These are phyloP conservation scores for Montifringilla adamsi DNA, from an alignment of 2,113 vertebrate species.

Conservation along the genomic window DNA sequence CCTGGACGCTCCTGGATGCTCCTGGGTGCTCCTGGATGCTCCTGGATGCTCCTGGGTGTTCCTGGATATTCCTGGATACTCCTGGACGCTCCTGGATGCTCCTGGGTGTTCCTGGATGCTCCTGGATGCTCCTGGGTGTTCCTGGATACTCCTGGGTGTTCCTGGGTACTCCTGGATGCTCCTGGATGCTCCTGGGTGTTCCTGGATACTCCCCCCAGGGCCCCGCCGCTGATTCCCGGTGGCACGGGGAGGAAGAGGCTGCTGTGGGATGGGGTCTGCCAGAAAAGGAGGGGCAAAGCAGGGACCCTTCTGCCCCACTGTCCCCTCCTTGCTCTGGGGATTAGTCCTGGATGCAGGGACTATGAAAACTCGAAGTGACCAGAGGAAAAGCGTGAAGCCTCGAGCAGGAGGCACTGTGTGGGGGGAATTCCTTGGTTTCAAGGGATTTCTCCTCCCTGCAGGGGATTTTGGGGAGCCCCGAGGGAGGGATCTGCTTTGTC, in stretches of 20 bases:
- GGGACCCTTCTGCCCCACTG: background rate
- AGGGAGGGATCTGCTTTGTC: accelerated
- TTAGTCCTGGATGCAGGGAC: background rate
- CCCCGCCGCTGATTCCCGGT: background rate
- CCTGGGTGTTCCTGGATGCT: too few species aligned
- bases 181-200: background rate
- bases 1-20: too few species aligned
- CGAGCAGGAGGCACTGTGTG: accelerated
- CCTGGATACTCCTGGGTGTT: too few species aligned
- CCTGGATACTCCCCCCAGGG: accelerated
- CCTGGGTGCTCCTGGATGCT: too few species aligned
- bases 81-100: too few species aligned
- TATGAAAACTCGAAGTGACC: accelerated
- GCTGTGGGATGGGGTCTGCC: background rate
- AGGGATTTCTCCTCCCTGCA: background rate
- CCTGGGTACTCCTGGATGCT: too few species aligned
- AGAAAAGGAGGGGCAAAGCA: too few species aligned
- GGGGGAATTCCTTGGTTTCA: too few species aligned
- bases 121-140: too few species aligned
- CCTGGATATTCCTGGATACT: too few species aligned
- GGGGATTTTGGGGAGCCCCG: background rate
- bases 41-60: too few species aligned
- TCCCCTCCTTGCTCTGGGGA: background rate
- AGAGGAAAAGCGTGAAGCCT: background rate
- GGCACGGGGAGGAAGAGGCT: background rate